Base-by-base conservation (phyloP, 1,140 invertebrate genomes). In the Lepidostoma basale region DNA sequence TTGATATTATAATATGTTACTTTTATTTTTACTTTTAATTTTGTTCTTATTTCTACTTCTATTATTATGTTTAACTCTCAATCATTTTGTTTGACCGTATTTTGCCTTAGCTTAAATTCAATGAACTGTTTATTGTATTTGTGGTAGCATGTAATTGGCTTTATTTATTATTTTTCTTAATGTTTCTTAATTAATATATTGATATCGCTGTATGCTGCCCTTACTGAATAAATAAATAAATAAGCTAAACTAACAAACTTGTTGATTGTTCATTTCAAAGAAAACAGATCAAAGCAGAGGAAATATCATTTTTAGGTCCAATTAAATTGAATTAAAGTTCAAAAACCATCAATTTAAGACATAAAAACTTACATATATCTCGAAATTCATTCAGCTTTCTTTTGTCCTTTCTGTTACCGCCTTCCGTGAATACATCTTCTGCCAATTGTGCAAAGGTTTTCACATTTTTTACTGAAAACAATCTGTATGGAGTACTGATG, bases 401-500 rank as follows among this genome's bases (percentile, higher is more conserved):
- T 44, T 78, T 76, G 75, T 82, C 82, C 66, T 76, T 77, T 44
- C 81, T 74, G 22, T 65, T 39, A 9, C 74, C 76, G 20, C 78
- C 77, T 62, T 78, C 75, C 68, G 78, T 73, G 12, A 80, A 45
- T 56, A 82, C 74, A 62, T 79, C 78, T 12, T 70, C 73, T 28
- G 69, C 69, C 45, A 78, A 71, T 64, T 81, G 75, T 4, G 77
- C 73, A 26, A 77, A 80, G 39, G 73, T 75, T 30, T 79, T 80
- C 9, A 75, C 69, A 74, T 75, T 77, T 16, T 77, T 68, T 62
- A 76, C 73, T 40, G 78, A 81, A 59, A 74, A 83, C 56, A 75
- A 72, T 70, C 80, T 77, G 63, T 83, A 83, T 3, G 81, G 75
- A 49, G 80, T 68, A 72, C 79, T 81, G 42, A 79, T 79, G 16